Percentiles rank a stretch among this genome's conserved stretches.
Conservation (phyloP, 2,113 vertebrate species). For the Emydocephalus ijimae region DNA sequence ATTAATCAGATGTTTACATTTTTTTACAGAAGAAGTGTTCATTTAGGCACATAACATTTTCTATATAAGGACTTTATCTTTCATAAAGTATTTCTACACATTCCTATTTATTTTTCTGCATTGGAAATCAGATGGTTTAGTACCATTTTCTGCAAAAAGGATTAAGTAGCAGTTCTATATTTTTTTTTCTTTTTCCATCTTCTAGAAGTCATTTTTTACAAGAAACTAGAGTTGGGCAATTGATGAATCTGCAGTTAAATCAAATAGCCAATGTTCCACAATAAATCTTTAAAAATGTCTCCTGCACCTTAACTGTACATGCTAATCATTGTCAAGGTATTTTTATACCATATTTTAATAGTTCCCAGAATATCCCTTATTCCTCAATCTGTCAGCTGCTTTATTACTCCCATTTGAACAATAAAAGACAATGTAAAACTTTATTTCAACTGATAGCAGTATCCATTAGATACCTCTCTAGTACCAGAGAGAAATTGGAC, state of each 20-base stretch:
- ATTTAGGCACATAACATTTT: background rate
- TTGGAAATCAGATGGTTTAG: background rate
- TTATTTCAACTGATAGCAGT: slow-evolving; percentile 27
- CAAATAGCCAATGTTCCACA: slow-evolving; percentile 23
- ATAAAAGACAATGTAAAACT: slow-evolving; percentile 44
- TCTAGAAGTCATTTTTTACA: slow-evolving; percentile 3
- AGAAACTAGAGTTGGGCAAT: background rate
- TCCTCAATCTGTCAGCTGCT: slow-evolving; percentile 16
- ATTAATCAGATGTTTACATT: background rate
- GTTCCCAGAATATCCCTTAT: slow-evolving; percentile 24
- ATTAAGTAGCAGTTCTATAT: background rate
- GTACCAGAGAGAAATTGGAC: background rate
- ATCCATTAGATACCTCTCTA: slow-evolving; percentile 10
- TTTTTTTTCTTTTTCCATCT: background rate
- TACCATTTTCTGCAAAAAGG: background rate
- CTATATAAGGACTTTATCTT: background rate
- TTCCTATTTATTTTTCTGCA: background rate
- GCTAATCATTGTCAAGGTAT: slow-evolving; percentile 35
- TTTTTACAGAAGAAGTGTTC: background rate
- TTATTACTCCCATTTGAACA: slow-evolving; percentile 4
- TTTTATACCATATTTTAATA: slow-evolving; percentile 25
- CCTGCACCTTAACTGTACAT: slow-evolving; percentile 24
- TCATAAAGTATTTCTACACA: background rate
- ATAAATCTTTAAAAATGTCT: slow-evolving; percentile 30
- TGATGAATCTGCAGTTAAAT: slow-evolving; percentile 6